Evolutionary conservation across 2,888 invertebrate genomes (phyloP).

Genomic region (Polyploca ridens): DNA sequence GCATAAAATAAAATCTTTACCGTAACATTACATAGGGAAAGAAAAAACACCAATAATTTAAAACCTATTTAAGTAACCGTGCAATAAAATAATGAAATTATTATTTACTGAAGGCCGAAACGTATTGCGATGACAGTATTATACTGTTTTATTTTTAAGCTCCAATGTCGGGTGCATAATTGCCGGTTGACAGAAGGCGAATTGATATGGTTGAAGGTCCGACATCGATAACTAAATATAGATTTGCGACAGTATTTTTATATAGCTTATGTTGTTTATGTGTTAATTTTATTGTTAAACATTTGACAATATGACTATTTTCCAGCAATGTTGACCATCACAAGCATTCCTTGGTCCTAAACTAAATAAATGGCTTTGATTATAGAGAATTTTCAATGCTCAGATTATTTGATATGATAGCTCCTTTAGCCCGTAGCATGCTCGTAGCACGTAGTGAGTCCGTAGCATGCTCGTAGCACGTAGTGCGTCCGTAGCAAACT

Average conservation of each 20-base stretch:
- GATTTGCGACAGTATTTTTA: not conserved
- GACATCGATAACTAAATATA: not conserved
- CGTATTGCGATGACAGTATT: not conserved
- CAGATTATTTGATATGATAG: no score
- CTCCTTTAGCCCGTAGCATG: no score
- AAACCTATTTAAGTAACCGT: no score
- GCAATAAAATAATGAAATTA: not conserved
- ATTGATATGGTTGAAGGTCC: not conserved
- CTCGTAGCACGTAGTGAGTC: not conserved
- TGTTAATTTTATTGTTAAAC: no score
- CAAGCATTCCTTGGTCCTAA: no score
- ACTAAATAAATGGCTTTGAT: no score
- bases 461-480: not conserved
- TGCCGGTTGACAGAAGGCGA: not conserved
- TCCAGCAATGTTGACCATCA: no score
- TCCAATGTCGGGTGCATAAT: constrained; percentile 1
- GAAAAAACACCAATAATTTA: not conserved
- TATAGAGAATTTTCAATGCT: no score
- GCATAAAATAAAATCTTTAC: not conserved
- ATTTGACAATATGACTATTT: no score
- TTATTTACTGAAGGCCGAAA: not conserved
- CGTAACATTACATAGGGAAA: not conserved
- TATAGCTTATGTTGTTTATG: no score
- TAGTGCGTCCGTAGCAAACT: not conserved
- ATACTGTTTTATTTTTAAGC: constrained; percentile 4